Base-by-base conservation (phyloP, 2,888 invertebrate genomes). In the Galeopsomyia nigrocyanea region DNA sequence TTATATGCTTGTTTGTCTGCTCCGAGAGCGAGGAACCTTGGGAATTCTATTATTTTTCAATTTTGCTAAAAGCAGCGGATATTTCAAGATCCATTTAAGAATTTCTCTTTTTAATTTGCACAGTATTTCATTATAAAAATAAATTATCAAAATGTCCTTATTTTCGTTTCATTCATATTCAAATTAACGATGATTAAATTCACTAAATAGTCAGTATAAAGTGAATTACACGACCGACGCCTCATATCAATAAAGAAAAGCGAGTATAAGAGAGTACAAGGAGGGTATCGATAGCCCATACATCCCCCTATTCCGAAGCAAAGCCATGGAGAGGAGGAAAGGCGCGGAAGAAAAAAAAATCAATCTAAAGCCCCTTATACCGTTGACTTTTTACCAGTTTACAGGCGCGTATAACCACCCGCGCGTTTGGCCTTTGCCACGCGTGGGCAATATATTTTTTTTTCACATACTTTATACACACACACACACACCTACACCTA, bases 391-490 rank as follows among this genome's bases (percentile, higher is more conserved):
- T 61, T 68, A 58, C 19, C 69, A 56, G 49, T 72, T 72, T 67
- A 70, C 63, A 60, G 17, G 53, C 62, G 67, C 60, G 21, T 13
- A 39, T 26, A 26, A 26, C 26, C 26, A 5, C 51, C 16, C 49
- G 10, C 49, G 19, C 21, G 46, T 21, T 63, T 56, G 39, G 14
- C 31, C 39, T 26, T 26, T 17, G 62, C 62, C 73, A 51, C 61
- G 26, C 62, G 60, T 53, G 62, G 56, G 62, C 71, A 68, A 71
- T 71, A 74, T 71, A 74, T 68, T 68, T 74, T 71, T 75, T 72
- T 31, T 22, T 19, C 60, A 17, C 68, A 19, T 39, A 39, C 39
- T 39, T 39, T 3, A 7, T 1, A 10, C 39, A 10, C 39, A 10
- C 39, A 10, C 26, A 5, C 26, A 26, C 26, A 26, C 26, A 26